Base-by-base conservation (phyloP, 2,797 vertebrate genomes). In the Cottoperca gobio region DNA sequence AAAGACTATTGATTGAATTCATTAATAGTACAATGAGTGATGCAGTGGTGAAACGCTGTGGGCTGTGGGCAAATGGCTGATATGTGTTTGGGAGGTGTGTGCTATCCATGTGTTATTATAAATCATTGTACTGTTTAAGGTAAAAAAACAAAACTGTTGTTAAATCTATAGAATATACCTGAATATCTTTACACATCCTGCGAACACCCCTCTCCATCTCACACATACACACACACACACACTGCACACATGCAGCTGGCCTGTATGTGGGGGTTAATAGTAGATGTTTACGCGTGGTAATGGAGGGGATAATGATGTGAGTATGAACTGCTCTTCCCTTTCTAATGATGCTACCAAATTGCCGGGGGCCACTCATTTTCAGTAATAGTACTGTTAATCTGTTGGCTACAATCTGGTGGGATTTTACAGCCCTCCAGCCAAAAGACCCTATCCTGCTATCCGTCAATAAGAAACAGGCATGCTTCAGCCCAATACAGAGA, bases 281-380 rank as follows among this genome's bases (percentile, higher is more conserved):
- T 78, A 71, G 50, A 82, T 89, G 81, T 92, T 92, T 90, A 89
- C 73, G 58, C 57, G 21, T 72, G 70, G 53, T 90, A 85, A 88
- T 90, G 81, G 86, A 90, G 87, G 86, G 71, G 66, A 86, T 89
- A 92, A 92, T 89, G 83, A 89, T 92, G 76, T 84, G 76, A 89
- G 68, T 82, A 85, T 89, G 73, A 88, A 86, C 78, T 76, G 72
- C 62, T 88, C 69, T 86, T 88, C 79, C 73, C 46, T 82, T 73
- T 84, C 82, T 92, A 93, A 93, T 87, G 88, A 91, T 85, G 64
- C 70, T 50, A 76, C 69, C 77, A 78, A 77, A 85, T 77, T 81
- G 79, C 81, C 14, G 6, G 31, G 23, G 60, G 71, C 43, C 58
- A 69, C 58, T 83, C 57, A 76, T 90, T 89, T 77, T 81, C 69